Evolutionary conservation across 2,113 vertebrate genomes (phyloP), one percentile per base, ranked within the genome.

Genomic region (Salvelinus namaycush): DNA sequence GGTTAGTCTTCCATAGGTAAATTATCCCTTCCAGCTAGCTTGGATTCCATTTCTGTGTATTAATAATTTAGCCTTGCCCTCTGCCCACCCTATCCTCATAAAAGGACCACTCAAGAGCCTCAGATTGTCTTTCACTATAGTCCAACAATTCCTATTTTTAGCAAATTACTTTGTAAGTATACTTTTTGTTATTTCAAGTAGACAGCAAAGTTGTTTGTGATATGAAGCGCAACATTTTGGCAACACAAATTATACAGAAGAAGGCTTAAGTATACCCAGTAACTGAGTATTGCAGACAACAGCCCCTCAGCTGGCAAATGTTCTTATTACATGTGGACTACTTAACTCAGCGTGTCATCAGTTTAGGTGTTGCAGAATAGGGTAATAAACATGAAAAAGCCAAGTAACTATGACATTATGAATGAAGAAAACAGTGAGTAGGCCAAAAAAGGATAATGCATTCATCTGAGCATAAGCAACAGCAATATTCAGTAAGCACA

Each of bases 61-160:
- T 79, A 88, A 90, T 90, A 83, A 89, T 88, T 90, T 1, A 89
- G 5, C 24, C 66, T 16, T 75, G 29, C 75, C 67, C 75, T 76
- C 62, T 44, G 72, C 44, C 69, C 57, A 8, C 60, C 72, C 65
- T 26, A 31, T 67, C 26, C 71, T 77, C 3, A 18, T 67, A 59
- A 34, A 70, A 62, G 73, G 26, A 67, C 24, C 22, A 12, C 65
- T 14, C 8, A 16, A 67, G 12, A 67, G 24, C 11, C 20, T 18
- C 65, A 44, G 39, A 12, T 44, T 44, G 8, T 14, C 24, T 29
- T n/a, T 24, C n/a, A 64, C n/a, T 64, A 1, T 57, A 57, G 1
- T 20, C 54, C 18, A 16, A 57, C 16, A 18, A 20, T 57, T 11
- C 12, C 24, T 62, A 12, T n/a, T 16, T 62, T 62, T 62, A 24